phyloP scores from a whole-genome alignment of 2,888 invertebrate species.

The Hydroisotoma schaefferi region DNA sequence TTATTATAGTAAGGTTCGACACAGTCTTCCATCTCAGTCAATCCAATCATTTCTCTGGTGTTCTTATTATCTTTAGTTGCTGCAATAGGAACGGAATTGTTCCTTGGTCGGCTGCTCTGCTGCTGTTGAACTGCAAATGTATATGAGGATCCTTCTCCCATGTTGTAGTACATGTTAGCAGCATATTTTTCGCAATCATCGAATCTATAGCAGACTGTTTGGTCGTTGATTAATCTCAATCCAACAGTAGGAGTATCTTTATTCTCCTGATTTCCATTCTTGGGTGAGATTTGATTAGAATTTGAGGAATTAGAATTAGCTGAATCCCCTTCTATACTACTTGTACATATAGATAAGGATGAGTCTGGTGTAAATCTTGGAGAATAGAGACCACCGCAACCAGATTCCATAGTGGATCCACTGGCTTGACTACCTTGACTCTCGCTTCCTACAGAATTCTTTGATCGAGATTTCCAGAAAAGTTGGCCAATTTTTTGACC shows the following conservation, averaged over 20 bases:
- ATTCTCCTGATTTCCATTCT: conserved; percentile 13
- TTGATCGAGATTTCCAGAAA: conserved; percentile 43
- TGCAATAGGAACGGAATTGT: conserved; percentile 20
- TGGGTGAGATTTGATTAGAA: conserved; percentile 41
- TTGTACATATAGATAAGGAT: conserved; percentile 44
- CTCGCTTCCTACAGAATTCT: conserved; percentile 39
- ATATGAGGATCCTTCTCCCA: conserved; percentile 34
- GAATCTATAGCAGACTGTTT: conserved; percentile 35
- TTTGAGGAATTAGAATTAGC: conserved; percentile 38
- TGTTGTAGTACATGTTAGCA: conserved; percentile 45
- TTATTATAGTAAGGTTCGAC: conserved; percentile 42
- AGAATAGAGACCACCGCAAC: conserved; percentile 28
- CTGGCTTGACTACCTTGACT: conserved; percentile 40
- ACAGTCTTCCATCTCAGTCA: conserved; percentile 30
- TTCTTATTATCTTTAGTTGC: conserved; percentile 1
- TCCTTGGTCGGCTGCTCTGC: conserved; percentile 25
- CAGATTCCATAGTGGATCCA: conserved; percentile 26
- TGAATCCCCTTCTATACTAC: conserved; percentile 33
- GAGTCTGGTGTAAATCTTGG: conserved; percentile 46
- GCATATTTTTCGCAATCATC: conserved; percentile 42
- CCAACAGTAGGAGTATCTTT: too few relatives aligned
- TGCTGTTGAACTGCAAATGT: conserved; percentile 24
- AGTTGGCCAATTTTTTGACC: conserved; percentile 29
- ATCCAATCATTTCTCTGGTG: not conserved
- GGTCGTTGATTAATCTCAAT: conserved; percentile 14